These are phyloP conservation scores for Noctua comes DNA, from an alignment of 2,888 invertebrate species.

Conservation along the genomic window DNA sequence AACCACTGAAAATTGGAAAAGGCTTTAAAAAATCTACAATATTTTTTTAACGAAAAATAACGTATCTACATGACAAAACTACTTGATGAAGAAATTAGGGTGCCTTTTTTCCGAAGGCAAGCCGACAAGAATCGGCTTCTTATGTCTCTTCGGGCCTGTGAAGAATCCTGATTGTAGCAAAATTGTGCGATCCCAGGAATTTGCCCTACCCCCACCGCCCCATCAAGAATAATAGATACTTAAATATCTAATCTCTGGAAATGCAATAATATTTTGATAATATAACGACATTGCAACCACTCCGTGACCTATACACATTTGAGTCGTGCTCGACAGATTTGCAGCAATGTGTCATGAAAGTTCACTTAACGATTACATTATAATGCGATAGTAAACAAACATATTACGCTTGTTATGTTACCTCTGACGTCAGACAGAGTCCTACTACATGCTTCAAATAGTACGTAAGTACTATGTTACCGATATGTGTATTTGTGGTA, in stretches of 20 bases:
- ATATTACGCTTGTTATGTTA: conserved; percentile 27
- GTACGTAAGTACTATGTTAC: conserved; percentile 38
- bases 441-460: not conserved
- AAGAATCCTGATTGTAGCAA: not conserved
- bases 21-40: not conserved
- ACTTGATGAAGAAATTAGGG: not conserved
- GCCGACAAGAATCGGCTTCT: too few species aligned
- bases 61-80: too few species aligned
- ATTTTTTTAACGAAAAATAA: not conserved
- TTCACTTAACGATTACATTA: conserved; percentile 57
- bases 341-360: conserved; percentile 54
- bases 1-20: not conserved
- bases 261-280: conserved; percentile 8
- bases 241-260: not conserved
- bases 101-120: too few species aligned
- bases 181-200: not conserved
- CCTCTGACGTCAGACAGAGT: conserved; percentile 41
- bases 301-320: conserved; percentile 11
- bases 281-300: not conserved
- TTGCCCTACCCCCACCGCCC: not conserved
- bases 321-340: conserved; percentile 43
- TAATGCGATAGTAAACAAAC: conserved; percentile 57
- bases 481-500: conserved; percentile 3
- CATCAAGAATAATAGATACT: not conserved
- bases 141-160: too few species aligned